Evolutionary conservation across 2,113 vertebrate genomes (phyloP).

Genomic region (Panurus biarmicus): DNA sequence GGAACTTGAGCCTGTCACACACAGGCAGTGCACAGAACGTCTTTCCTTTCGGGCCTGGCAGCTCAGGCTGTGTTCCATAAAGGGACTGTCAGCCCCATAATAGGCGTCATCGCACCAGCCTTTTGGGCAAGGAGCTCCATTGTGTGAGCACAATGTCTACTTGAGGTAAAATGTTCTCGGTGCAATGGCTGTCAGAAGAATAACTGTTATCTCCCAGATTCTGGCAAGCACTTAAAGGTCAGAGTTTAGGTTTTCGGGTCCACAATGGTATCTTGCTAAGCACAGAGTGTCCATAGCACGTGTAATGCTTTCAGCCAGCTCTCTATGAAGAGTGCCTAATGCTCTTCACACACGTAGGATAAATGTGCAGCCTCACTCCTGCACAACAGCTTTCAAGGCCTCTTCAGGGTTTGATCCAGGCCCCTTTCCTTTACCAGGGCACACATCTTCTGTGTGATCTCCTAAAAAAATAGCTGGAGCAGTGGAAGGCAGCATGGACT

Average conservation of each 20-base stretch:
- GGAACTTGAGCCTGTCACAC: neutral
- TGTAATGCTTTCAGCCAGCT: slow-evolving; percentile 40
- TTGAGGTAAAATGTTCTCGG: neutral
- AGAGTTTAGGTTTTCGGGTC: slow-evolving; percentile 56
- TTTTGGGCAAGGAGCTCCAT: neutral
- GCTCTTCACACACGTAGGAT: neutral
- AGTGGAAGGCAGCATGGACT: neutral
- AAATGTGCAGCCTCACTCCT: neutral
- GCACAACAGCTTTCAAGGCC: neutral
- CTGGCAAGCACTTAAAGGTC: neutral
- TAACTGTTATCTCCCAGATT: slow-evolving; percentile 26
- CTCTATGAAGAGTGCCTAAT: neutral
- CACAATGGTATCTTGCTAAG: slow-evolving; percentile 14
- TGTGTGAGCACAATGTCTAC: slow-evolving; percentile 6
- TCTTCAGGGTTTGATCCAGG: neutral
- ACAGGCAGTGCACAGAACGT: neutral
- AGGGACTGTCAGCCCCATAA: neutral
- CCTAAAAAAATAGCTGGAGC: neutral
- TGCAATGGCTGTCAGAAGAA: slow-evolving; percentile 21
- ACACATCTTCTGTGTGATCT: neutral
- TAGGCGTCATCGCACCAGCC: neutral
- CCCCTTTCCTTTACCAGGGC: neutral
- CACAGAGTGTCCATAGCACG: neutral
- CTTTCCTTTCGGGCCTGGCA: neutral
- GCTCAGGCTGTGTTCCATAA: slow-evolving; percentile 5